A percentile compares a stretch with the other conserved stretches of the same genome.
Evolutionary conservation across 2,888 invertebrate genomes (phyloP).

Genomic region (Philhelius pedissequus): DNA sequence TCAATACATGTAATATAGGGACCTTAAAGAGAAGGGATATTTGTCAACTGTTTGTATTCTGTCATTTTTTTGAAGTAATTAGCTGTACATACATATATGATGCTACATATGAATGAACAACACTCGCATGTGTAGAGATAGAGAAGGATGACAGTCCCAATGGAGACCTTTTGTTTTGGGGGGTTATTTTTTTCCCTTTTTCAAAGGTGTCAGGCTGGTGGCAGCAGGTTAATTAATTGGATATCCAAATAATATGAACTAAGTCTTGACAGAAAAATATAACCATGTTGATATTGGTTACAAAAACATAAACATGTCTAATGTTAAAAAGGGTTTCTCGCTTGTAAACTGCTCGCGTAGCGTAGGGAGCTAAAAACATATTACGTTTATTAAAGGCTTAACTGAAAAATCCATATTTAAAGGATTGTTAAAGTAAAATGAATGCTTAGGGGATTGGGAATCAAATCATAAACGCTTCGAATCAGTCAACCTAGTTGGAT

Average conservation of each 20-base stretch:
- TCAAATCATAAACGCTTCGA: too few relatives aligned
- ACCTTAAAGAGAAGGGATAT: neutral
- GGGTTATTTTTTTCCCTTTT: neutral
- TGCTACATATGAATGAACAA: conserved; percentile 41
- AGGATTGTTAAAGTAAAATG: too few relatives aligned
- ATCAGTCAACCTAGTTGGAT: too few relatives aligned
- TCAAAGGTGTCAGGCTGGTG: neutral
- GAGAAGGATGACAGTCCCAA: neutral
- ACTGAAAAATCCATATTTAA: too few relatives aligned
- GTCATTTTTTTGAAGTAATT: conserved; percentile 52
- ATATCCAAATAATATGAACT: neutral
- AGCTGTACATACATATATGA: too few relatives aligned
- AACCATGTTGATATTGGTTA: too few relatives aligned
- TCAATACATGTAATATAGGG: neutral
- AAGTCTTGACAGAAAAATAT: neutral
- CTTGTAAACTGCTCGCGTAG: too few relatives aligned
- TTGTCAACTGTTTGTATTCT: conserved; percentile 61
- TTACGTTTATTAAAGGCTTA: too few relatives aligned
- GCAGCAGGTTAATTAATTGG: neutral
- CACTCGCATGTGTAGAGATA: neutral
- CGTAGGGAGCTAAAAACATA: too few relatives aligned
- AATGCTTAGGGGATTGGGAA: too few relatives aligned
- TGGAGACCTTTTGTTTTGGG: neutral
- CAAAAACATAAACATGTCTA: too few relatives aligned
- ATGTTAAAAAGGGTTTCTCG: too few relatives aligned